These are phyloP conservation scores for Meteorus colon DNA, from an alignment of 2,888 invertebrate genomes.

Conservation along the genomic window DNA sequence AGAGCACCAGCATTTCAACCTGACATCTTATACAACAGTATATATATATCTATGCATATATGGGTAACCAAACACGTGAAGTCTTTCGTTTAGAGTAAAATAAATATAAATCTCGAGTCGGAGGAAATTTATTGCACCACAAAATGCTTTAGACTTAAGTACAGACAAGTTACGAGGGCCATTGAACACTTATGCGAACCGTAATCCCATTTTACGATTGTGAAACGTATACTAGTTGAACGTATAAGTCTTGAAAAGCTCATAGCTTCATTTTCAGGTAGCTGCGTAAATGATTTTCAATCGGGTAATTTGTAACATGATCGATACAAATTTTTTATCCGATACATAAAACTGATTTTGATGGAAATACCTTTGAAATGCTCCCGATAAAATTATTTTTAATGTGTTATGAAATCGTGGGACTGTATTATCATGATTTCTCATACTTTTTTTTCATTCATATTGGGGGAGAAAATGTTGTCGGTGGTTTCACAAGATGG, in stretches of 20 bases:
- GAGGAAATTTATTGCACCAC: conserved; percentile 20
- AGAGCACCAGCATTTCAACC: background rate
- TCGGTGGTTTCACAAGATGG: too few relatives aligned
- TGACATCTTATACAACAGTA: background rate
- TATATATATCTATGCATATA: background rate
- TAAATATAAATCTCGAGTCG: conserved; percentile 13
- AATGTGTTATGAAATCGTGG: too few relatives aligned
- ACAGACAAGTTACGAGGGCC: conserved; percentile 33
- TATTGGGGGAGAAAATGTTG: too few relatives aligned
- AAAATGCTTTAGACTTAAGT: conserved; percentile 24
- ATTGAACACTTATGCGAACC: conserved; percentile 24
- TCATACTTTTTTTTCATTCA: too few relatives aligned
- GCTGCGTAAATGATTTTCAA: conserved; percentile 17
- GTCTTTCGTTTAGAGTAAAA: conserved; percentile 9
- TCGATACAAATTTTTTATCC: background rate
- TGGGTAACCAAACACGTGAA: background rate
- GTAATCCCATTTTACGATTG: conserved; percentile 34
- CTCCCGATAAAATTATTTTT: too few relatives aligned
- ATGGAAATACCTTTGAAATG: too few relatives aligned
- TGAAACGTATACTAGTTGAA: background rate
- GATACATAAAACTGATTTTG: background rate
- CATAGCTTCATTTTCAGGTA: conserved; percentile 6
- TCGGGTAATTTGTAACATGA: conserved; percentile 2
- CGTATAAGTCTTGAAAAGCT: background rate
- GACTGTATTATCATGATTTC: too few relatives aligned